phyloP scores from a whole-genome alignment of 2,113 vertebrate genomes.

The Pelecanus crispus region DNA sequence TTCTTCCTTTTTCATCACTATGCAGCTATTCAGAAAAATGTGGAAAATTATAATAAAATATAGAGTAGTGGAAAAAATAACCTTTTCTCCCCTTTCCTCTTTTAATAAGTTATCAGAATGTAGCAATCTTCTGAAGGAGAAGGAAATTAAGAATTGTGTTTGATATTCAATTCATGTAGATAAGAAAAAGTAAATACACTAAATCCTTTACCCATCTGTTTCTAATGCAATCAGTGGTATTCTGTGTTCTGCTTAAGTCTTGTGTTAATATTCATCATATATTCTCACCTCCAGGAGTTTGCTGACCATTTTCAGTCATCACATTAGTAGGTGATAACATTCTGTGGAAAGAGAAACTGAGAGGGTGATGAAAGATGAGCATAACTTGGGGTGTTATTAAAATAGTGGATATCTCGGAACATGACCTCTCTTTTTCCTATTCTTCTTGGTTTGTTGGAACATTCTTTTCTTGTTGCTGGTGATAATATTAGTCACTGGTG shows the following conservation, averaged over 20 bases:
- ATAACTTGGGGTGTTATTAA: background rate
- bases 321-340: background rate
- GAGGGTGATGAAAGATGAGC: background rate
- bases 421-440: background rate
- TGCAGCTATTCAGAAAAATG: background rate
- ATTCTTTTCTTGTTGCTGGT: background rate
- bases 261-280: background rate
- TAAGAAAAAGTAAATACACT: background rate
- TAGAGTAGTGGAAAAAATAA: background rate
- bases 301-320: background rate
- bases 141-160: background rate
- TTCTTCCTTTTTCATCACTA: background rate
- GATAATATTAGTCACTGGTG: background rate
- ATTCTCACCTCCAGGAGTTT: background rate
- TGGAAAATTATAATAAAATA: background rate
- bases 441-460: background rate
- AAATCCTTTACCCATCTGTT: background rate
- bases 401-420: background rate
- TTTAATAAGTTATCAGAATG: background rate
- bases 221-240: background rate
- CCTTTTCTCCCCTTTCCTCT: background rate
- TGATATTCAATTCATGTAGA: background rate
- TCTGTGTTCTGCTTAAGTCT: background rate
- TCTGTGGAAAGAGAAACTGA: background rate
- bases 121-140: background rate